These are phyloP conservation scores for Hapalemur alaotrensis DNA, from an alignment of 2,797 vertebrate genomes.

Conservation along the genomic window DNA sequence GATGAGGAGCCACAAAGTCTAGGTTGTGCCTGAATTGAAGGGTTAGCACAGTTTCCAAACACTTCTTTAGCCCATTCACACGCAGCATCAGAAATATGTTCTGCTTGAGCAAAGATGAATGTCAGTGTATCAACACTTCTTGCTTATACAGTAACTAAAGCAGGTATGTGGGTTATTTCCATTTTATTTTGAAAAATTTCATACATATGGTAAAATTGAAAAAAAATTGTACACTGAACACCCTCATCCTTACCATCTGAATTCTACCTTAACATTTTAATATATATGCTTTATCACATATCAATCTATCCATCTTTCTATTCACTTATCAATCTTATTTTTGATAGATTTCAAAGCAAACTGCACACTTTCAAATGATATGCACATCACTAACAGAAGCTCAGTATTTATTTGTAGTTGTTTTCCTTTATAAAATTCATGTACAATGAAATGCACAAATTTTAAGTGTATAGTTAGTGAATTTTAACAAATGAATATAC, in stretches of 20 bases:
- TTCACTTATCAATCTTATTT: neutral
- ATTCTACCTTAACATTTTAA: neutral
- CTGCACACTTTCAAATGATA: neutral
- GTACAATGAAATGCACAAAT: neutral
- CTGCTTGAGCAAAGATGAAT: neutral
- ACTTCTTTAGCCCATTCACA: neutral
- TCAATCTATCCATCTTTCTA: neutral
- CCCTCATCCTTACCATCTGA: neutral
- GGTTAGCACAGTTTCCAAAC: neutral
- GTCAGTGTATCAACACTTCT: neutral
- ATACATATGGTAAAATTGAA: neutral
- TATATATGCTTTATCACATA: neutral
- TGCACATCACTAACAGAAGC: neutral
- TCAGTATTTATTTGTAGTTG: neutral
- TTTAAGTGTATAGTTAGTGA: neutral
- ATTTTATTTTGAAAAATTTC: neutral
- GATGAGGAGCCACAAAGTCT: neutral
- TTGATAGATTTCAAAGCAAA: neutral
- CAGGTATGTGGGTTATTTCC: neutral
- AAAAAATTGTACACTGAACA: neutral
- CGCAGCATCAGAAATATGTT: neutral
- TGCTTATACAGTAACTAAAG: neutral
- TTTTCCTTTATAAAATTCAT: neutral
- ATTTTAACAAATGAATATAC: neutral
- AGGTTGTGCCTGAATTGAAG: neutral